Evolutionary conservation across 1,140 invertebrate species (phyloP).

Genomic region (Papilio polytes): DNA sequence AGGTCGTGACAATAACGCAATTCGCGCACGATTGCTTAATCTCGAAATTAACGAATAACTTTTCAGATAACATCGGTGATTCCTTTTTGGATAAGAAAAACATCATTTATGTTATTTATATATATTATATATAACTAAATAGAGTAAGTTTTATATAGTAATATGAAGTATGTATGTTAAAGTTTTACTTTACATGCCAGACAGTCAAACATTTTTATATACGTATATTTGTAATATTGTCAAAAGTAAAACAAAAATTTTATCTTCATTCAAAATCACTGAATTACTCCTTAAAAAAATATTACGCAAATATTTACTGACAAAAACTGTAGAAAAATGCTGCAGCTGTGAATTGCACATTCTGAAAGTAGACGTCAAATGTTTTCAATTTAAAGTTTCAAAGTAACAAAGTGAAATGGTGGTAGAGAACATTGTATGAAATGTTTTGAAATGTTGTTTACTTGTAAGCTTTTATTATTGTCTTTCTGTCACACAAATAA

Average conservation of each 20-base stretch:
- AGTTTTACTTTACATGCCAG: no score
- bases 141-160: no score
- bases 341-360: constrained; percentile 7
- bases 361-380: constrained; percentile 10
- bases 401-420: constrained; percentile 17
- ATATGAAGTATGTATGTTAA: no score
- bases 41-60: not conserved
- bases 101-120: not conserved
- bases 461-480: not conserved
- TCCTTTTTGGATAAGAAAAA: not conserved
- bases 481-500: not conserved
- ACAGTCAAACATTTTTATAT: no score
- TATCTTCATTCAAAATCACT: not conserved
- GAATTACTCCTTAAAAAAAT: not conserved
- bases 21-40: not conserved
- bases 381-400: constrained; percentile 19
- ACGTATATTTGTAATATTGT: not conserved
- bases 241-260: not conserved
- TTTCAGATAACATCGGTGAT: not conserved
- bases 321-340: not conserved
- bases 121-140: not conserved
- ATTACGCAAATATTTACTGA: not conserved
- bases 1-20: not conserved
- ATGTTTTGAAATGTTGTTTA: not conserved
- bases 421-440: constrained; percentile 5